These are phyloP conservation scores for Atrichornis clamosus DNA, from an alignment of 2,113 vertebrate species.

Conservation along the genomic window DNA sequence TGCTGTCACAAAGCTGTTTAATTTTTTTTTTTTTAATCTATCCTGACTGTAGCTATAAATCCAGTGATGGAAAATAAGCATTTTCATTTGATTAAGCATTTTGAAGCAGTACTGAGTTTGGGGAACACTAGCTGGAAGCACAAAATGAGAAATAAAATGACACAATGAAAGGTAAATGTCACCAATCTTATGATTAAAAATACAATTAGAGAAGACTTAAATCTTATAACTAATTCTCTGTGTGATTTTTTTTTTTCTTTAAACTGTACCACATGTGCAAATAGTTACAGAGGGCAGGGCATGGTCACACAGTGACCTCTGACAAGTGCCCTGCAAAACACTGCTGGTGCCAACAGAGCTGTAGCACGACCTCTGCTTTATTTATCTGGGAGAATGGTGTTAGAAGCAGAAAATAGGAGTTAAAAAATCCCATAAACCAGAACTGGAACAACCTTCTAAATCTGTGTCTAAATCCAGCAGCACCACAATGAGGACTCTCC, in stretches of 20 bases:
- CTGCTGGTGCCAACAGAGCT: neutral
- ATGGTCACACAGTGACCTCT: neutral
- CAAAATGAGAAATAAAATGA: constrained; percentile 12
- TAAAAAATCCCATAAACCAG: neutral
- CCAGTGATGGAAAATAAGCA: neutral
- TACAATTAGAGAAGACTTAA: constrained; percentile 9
- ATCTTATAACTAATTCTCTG: neutral
- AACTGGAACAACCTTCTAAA: neutral
- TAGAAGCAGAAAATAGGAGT: neutral
- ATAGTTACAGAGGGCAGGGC: too few species aligned
- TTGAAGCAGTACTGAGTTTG: neutral
- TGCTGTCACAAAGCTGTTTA: neutral
- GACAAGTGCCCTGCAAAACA: neutral
- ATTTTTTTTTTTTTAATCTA: neutral
- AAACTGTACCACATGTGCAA: neutral
- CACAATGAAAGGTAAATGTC: constrained; percentile 7
- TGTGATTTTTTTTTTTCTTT: neutral
- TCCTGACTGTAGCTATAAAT: neutral
- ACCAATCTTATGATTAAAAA: constrained; percentile 30
- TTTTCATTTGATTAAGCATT: constrained; percentile 39
- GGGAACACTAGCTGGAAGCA: neutral
- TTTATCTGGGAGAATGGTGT: neutral
- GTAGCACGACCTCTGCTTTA: neutral
- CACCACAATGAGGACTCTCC: neutral
- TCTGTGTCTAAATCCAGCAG: neutral